Evolutionary conservation across 1,140 invertebrate species (phyloP), one percentile per base, ranked within the genome.

Genomic region (Eufriesea mexicana): DNA sequence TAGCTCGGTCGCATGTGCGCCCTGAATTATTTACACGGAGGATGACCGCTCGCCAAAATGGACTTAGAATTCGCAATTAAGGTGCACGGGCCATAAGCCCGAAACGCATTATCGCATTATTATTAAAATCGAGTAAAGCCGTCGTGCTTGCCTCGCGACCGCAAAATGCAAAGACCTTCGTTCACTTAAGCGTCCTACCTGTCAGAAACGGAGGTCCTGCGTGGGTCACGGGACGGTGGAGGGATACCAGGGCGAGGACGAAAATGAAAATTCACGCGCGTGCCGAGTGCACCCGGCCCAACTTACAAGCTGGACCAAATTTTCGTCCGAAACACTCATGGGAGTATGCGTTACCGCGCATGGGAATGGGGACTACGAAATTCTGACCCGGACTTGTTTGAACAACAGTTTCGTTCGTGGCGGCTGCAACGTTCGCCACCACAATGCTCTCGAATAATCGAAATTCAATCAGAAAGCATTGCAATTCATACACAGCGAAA

Each of bases 41-140:
- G 86, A 90, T 90, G 88, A 90, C 88, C 88, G 86, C 88, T 80
- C 89, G 80, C 82, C 86, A 88, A 89, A 90, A 88, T 89, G 84
- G 79, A 87, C 86, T 89, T 89, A 89, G 84, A 90, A 90, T 90
- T 90, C 85, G 79, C 86, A 81, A 90, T 89, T 90, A 89, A 78
- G 83, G 75, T 85, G 79, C 70, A 88, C 86, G 64, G 76, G 72
- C 84, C 85, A 85, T 89, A 88, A 90, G 79, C 78, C 76, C 84
- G 84, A 83, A 83, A 89, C 88, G 79, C 89, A 86, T 86, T 85
- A 89, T 81, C 83, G 49, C 84, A 84, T 88, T 88, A 90, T 90
- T 85, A 89, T 87, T 88, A 89, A 89, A 86, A 89, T 84, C 82
- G 83, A 74, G 79, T 74, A 85, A 82, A 89, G 82, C 79, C 86